Percentiles rank a stretch among this genome's conserved stretches.
Evolutionary conservation across 2,113 vertebrate genomes (phyloP).

Genomic region (Leucoraja erinaceus): DNA sequence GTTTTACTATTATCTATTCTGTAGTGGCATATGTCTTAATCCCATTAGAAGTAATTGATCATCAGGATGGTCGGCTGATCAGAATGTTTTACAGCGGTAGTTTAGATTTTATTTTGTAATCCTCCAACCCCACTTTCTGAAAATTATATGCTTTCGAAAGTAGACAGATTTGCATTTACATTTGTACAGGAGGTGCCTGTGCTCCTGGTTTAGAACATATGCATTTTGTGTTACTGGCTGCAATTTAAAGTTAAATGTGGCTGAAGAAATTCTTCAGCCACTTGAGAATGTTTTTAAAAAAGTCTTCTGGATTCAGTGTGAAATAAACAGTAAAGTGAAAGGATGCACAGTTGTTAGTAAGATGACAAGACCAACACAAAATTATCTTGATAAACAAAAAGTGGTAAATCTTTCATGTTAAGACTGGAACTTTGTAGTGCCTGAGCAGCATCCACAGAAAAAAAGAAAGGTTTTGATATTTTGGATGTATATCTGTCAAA

Average conservation of each 20-base stretch:
- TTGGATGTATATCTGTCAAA: background rate
- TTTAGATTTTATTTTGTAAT: background rate
- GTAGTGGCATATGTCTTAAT: conserved; percentile 31
- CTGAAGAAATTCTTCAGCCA: background rate
- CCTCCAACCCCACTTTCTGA: background rate
- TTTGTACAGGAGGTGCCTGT: background rate
- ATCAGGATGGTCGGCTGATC: background rate
- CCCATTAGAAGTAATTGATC: conserved; percentile 41
- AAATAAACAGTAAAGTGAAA: background rate
- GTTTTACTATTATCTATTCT: conserved; percentile 44
- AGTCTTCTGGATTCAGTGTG: background rate
- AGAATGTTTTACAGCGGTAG: background rate
- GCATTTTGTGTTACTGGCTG: background rate
- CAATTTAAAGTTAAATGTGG: background rate
- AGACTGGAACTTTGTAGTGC: background rate
- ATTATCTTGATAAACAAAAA: background rate
- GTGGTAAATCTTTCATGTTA: background rate
- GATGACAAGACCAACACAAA: background rate
- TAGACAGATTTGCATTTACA: background rate
- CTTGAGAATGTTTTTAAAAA: background rate
- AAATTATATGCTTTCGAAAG: background rate
- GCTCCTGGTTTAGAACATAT: background rate
- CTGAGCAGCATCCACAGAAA: background rate
- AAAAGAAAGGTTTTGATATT: background rate
- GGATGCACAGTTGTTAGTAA: too few relatives aligned